A percentile compares a stretch with the other conserved stretches of the same genome.
Evolutionary conservation across 2,113 vertebrate species (phyloP).

Genomic region (Saiga tatarica): DNA sequence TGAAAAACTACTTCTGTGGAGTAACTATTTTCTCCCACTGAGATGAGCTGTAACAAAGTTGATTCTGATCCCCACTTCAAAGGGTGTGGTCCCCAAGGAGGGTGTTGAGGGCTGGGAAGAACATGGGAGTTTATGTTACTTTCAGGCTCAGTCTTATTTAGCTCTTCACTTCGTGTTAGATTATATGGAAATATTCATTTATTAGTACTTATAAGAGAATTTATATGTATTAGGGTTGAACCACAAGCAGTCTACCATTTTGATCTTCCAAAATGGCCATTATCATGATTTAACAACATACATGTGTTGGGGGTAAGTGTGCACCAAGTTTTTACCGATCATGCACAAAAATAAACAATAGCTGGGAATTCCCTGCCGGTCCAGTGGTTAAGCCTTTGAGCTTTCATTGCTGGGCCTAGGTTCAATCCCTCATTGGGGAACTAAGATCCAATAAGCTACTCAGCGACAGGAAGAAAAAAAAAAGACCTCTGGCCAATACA

Average conservation of each 20-base stretch:
- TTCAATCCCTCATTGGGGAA: background rate
- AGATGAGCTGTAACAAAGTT: background rate
- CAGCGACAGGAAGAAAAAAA: background rate
- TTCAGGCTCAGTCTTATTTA: background rate
- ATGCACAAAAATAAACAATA: background rate
- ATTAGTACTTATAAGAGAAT: background rate
- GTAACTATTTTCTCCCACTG: background rate
- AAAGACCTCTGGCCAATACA: background rate
- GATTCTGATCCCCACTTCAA: background rate
- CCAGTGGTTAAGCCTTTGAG: background rate
- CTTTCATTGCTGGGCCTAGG: background rate
- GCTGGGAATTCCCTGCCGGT: background rate
- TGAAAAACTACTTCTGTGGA: background rate
- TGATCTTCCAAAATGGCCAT: background rate
- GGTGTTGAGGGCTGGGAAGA: background rate
- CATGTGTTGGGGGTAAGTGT: background rate
- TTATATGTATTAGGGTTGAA: slow-evolving; percentile 29
- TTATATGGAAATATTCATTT: background rate
- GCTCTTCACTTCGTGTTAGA: slow-evolving; percentile 4
- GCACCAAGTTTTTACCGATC: background rate
- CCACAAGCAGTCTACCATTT: background rate
- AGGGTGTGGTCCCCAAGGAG: background rate
- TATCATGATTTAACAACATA: background rate
- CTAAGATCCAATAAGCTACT: background rate
- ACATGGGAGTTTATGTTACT: background rate